A percentile compares a stretch with the other conserved stretches of the same genome.
phyloP scores from a whole-genome alignment of 2,888 invertebrate species.

The Brachyopa scutellaris region DNA sequence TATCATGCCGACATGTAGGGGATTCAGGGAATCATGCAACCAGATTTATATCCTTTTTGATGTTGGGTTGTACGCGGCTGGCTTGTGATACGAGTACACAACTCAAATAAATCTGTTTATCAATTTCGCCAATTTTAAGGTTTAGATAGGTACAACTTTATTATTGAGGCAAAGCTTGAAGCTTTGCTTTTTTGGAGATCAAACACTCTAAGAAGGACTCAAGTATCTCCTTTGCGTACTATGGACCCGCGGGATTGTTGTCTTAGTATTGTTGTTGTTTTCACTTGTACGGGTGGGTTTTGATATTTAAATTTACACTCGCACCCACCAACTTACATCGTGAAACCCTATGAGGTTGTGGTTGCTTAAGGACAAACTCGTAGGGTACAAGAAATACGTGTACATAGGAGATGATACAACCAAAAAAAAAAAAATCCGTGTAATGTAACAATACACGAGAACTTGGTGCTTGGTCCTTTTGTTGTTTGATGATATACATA shows the following conservation, averaged over 20 bases:
- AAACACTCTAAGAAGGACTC: not conserved
- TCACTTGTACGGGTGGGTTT: not conserved
- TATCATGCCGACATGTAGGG: constrained; percentile 20
- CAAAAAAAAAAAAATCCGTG: constrained; percentile 19
- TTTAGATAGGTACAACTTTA: constrained; percentile 20
- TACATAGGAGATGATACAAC: constrained; percentile 1
- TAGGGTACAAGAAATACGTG: constrained; percentile 17
- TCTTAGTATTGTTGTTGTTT: constrained; percentile 13
- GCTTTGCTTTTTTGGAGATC: too few species aligned
- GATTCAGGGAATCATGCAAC: too few species aligned
- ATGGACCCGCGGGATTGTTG: constrained; percentile 9
- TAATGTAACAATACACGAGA: constrained; percentile 43
- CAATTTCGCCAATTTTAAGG: constrained; percentile 51
- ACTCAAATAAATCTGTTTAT: constrained; percentile 60
- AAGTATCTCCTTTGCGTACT: constrained; percentile 17
- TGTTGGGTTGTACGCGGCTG: not conserved
- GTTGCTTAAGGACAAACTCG: constrained; percentile 17
- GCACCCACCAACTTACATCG: constrained; percentile 36
- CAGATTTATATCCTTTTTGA: constrained; percentile 8
- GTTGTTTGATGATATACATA: constrained; percentile 6
- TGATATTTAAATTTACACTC: constrained; percentile 49
- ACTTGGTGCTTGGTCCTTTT: constrained; percentile 57
- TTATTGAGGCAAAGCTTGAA: constrained; percentile 2
- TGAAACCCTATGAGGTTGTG: constrained; percentile 34
- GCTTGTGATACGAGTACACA: constrained; percentile 17